A percentile compares a stretch with the other conserved stretches of the same genome.
These are phyloP conservation scores for Epiblema foenella DNA, from an alignment of 2,888 invertebrate species.

Conservation along the genomic window DNA sequence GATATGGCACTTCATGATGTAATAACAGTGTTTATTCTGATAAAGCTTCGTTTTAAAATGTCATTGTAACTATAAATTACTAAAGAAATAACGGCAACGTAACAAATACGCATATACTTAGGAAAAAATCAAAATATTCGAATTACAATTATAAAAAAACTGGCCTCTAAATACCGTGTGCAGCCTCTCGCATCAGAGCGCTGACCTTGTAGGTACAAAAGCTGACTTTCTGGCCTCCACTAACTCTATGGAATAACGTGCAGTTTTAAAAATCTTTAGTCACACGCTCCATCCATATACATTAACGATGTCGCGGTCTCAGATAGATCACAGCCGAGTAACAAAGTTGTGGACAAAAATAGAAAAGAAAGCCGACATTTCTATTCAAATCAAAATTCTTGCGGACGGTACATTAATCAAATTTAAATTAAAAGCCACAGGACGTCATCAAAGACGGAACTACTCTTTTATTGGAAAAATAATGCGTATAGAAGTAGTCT, in stretches of 20 bases:
- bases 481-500: not conserved
- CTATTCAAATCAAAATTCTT: constrained; percentile 41
- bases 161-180: constrained; percentile 67
- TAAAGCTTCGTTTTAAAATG: not conserved
- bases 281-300: constrained; percentile 49
- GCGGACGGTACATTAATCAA: constrained; percentile 25
- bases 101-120: not conserved
- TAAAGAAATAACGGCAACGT: not conserved
- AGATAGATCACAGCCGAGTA: constrained; percentile 16
- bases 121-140: constrained; percentile 1
- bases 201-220: constrained; percentile 78
- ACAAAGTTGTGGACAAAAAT: constrained; percentile 36
- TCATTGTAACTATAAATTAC: not conserved
- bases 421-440: constrained; percentile 27
- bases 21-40: not conserved
- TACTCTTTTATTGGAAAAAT: not conserved
- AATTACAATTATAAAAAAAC: constrained; percentile 55
- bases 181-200: constrained; percentile 64
- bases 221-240: constrained; percentile 58
- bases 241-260: constrained; percentile 49
- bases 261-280: constrained; percentile 53
- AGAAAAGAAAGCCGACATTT: constrained; percentile 35
- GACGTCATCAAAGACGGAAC: constrained; percentile 2
- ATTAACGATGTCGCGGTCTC: constrained; percentile 25
- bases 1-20: constrained; percentile 28